These are phyloP conservation scores for Cryptotis parvus DNA, from an alignment of 2,113 vertebrate species.

Conservation along the genomic window DNA sequence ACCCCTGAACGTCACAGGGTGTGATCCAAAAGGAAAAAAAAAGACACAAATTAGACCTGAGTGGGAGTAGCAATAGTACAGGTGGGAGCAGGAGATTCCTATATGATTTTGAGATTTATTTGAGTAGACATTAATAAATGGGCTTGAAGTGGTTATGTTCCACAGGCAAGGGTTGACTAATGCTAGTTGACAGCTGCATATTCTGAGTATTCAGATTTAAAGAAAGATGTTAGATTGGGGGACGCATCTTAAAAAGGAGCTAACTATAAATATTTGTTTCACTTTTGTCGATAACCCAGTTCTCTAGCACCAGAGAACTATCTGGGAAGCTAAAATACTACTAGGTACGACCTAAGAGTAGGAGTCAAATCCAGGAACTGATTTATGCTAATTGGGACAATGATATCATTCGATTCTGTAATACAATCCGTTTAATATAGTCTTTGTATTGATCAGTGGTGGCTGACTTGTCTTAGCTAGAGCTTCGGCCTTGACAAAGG, in stretches of 20 bases:
- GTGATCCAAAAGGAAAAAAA: too few species aligned
- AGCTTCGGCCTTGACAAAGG: background rate
- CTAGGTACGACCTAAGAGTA: slow-evolving; percentile 4
- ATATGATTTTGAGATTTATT: slow-evolving; percentile 65
- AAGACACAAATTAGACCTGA: slow-evolving; percentile 69
- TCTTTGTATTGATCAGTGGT: slow-evolving; percentile 14
- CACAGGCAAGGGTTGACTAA: slow-evolving; percentile 56
- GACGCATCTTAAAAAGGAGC: background rate
- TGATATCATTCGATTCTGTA: slow-evolving; percentile 42
- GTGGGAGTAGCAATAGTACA: background rate
- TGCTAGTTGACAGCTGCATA: slow-evolving; percentile 57
- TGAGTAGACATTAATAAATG: slow-evolving; percentile 72
- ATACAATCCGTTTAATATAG: slow-evolving; percentile 30
- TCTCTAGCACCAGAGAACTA: slow-evolving; percentile 26
- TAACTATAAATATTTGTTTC: slow-evolving; percentile 63
- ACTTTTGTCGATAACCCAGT: slow-evolving; percentile 53
- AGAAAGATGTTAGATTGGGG: slow-evolving; percentile 60
- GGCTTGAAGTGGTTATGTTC: slow-evolving; percentile 34
- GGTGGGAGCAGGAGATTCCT: slow-evolving; percentile 12
- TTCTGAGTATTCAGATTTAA: slow-evolving; percentile 54
- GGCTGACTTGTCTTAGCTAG: background rate
- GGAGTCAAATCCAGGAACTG: slow-evolving; percentile 26
- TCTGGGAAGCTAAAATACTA: slow-evolving; percentile 28
- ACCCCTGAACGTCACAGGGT: too few species aligned
- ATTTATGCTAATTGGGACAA: slow-evolving; percentile 29